Evolutionary conservation across 2,888 invertebrate species (phyloP), one percentile per base, ranked within the genome.

Genomic region (Lochmaea crataegi): DNA sequence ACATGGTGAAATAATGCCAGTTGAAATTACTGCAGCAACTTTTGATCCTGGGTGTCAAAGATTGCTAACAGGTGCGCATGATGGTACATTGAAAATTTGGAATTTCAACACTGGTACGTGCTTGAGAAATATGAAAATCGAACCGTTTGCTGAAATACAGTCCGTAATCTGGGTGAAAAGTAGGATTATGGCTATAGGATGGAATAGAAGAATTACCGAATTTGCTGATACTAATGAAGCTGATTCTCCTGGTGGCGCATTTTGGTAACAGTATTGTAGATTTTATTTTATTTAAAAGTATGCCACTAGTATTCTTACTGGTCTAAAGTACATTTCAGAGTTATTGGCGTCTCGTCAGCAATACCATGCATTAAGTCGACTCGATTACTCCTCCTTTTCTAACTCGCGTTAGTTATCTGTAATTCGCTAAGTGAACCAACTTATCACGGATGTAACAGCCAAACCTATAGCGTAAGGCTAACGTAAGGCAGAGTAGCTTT

Each of bases 31-130:
- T 0, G 91, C 93, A 4, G 93, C 92, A 38, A 90, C 91, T 80
- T 95, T 94, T 85, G 94, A 95, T 87, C 91, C 92, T 0, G 91
- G 92, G 26, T 88, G 90, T 78, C 93, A 94, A 82, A 89, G 94
- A 72, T 88, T 96, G 41, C 60, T 81, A 45, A 81, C 80, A 32
- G 79, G 94, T 1, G 95, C 94, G 0, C 90, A 92, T 66, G 92
- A 94, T 84, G 96, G 96, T 12, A 90, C 92, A 0, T 87, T 96
- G 9, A 94, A 93, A 88, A 89, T 95, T 45, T 96, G 96, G 96
- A 94, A 95, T 85, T 95, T 95, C 82, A 94, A 94, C 83, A 93
- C 93, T 32, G 94, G 94, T 0, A 89, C 90, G 9, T 94, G 94
- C 80, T 84, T 94, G 75, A 87, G 93, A 76, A 90, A 90, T 69